Evolutionary conservation across 2,797 vertebrate genomes (phyloP).

Genomic region (Tolypeutes matacus): DNA sequence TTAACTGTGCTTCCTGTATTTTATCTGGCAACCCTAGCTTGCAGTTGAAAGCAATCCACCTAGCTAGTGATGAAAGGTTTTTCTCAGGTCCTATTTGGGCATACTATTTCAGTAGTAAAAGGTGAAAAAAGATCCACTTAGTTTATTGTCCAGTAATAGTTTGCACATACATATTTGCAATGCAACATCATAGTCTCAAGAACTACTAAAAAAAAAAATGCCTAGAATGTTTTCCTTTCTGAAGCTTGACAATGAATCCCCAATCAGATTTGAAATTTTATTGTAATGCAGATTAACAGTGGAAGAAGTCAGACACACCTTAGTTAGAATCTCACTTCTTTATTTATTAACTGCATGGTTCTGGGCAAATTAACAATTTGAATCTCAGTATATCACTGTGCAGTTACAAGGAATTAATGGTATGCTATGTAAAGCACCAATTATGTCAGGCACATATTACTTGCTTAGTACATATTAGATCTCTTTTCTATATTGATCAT

Average conservation of each 20-base stretch:
- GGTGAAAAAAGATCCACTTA: background rate
- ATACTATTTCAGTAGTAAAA: background rate
- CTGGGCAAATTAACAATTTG: background rate
- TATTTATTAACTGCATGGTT: background rate
- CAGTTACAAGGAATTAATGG: background rate
- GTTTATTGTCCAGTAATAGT: background rate
- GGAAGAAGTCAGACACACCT: background rate
- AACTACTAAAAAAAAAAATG: background rate
- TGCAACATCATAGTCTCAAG: background rate
- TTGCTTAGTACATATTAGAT: background rate
- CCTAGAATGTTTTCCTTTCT: slow-evolving; percentile 38
- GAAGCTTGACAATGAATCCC: background rate
- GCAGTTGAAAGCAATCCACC: background rate
- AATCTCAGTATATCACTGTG: background rate
- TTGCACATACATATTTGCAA: slow-evolving; percentile 8
- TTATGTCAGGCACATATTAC: background rate
- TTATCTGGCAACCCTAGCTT: slow-evolving; percentile 1
- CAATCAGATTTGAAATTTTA: slow-evolving; percentile 4
- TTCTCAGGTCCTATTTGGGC: background rate
- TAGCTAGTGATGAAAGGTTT: slow-evolving; percentile 10
- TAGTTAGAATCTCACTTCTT: background rate
- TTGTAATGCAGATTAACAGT: background rate
- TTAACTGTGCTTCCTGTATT: background rate
- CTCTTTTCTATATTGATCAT: background rate
- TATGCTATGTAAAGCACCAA: background rate